Conservation (phyloP, 2,888 invertebrate species). For the Autographa gamma region DNA sequence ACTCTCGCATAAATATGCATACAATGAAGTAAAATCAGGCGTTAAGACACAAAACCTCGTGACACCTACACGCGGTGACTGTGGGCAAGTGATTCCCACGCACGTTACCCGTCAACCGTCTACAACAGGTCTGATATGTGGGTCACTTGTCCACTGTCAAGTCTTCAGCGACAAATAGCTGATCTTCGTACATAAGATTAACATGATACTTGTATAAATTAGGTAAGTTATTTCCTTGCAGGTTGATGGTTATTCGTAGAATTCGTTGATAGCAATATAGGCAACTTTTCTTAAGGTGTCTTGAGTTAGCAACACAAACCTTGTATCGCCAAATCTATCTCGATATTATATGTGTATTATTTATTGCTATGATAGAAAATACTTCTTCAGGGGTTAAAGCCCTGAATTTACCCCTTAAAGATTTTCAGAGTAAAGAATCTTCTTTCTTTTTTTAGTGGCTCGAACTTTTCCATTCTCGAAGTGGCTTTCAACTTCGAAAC, state of each 20-base stretch:
- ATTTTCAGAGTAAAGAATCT: too few species aligned
- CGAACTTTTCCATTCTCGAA: too few species aligned
- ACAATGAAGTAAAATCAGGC: slow-evolving; percentile 21
- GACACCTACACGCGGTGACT: slow-evolving; percentile 37
- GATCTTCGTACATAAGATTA: slow-evolving; percentile 30
- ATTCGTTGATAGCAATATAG: not conserved
- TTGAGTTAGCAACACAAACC: too few species aligned
- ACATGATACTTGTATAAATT: slow-evolving; percentile 1
- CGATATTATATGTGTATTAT: too few species aligned
- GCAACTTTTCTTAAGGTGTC: too few species aligned
- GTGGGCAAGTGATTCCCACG: slow-evolving; percentile 42
- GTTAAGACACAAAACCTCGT: slow-evolving; percentile 24
- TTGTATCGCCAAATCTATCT: too few species aligned
- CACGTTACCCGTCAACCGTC: slow-evolving; percentile 32
- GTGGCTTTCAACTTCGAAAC: too few species aligned
- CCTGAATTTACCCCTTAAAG: too few species aligned
- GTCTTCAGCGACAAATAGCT: slow-evolving; percentile 15
- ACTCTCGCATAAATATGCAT: not conserved
- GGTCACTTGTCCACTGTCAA: slow-evolving; percentile 47
- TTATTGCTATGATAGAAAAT: too few species aligned
- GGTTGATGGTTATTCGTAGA: not conserved
- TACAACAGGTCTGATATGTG: slow-evolving; percentile 45
- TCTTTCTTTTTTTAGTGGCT: too few species aligned
- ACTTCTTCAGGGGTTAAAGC: too few species aligned
- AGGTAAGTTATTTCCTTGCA: not conserved